Evolutionary conservation across 2,888 invertebrate genomes (phyloP), one percentile per base, ranked within the genome.

Genomic region (Ectemnius continuus): DNA sequence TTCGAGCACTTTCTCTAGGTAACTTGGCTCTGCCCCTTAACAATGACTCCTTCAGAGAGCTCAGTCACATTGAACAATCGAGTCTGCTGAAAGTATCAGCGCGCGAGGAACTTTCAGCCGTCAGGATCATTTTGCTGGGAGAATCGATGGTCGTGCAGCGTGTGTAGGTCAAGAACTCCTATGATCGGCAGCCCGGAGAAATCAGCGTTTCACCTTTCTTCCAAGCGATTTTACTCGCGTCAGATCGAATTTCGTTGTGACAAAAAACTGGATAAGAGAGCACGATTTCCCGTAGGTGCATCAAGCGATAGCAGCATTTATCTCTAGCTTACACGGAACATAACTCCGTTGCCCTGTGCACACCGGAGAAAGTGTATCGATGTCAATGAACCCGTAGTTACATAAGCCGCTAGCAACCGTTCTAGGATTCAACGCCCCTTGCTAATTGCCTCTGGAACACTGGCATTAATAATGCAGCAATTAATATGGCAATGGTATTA

Each of bases 331-430:
- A 61, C 61, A 62, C 68, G 68, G 78, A 78, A 52, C 14, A 16
- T 80, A 77, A 78, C 67, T 75, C 56, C 63, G 8, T 36, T 36
- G 36, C 8, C 8, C 36, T 11, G 36, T 36, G 36, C 36, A 36
- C 36, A 60, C 62, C 46, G 69, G 80, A 83, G 83, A 81, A 83
- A 81, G 80, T 71, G 71, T 68, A 72, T 71, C 73, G 71, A 52
- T 73, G 81, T 83, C 81, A 70, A 65, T 72, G 81, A 80, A 83
- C 81, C 60, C 62, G 65, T 14, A 36, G 59, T 81, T 81, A 73
- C 71, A 47, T 78, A 81, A 81, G 26, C 59, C 45, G 64, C 23
- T 67, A 57, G 67, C 62, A 69, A 77, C 23, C 67, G 57, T 61
- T 56, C 57, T 62, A 20, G 46, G 59, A 68, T 65, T 58, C 47